Evolutionary conservation across 92 coral and sea anemone genomes (phyloP), one percentile per base, ranked within the genome.

Genomic region (Heteractis magnifica): DNA sequence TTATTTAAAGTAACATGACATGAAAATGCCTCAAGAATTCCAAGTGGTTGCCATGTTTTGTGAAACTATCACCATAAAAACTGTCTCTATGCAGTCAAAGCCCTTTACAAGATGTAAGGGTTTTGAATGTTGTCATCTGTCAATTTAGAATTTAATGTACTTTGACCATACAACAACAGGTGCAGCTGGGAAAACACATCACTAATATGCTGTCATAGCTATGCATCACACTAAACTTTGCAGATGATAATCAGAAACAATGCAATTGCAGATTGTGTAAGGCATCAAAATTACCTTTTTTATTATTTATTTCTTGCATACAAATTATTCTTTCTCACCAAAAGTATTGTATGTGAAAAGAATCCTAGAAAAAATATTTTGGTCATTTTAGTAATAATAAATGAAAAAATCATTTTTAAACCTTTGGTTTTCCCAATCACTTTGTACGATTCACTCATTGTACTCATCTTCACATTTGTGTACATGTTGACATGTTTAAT

Each of bases 401-500:
- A 68, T 68, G 49, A 68, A 68, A 26, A 26, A 68, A 20, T 68
- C 73, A 7, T 68, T 68, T 68, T 20, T 3, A 68, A 21, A n/a
- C 19, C 8, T 18, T 19, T 64, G 10, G 73, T 20, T 68, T 48
- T 8, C 20, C 48, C 49, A 20, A 68, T 68, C 73, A 68, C 23
- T 23, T 68, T 68, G 73, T 68, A 26, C 23, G 49, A n/a, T 20
- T 68, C 73, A 68, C 49, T 26, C 73, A 68, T 68, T 11, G 48
- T 68, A 68, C 49, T 26, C 73, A 68, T 68, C 71, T 81, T 81
- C 77, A 49, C 84, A 79, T 68, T 6, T 59, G 49, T 70, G 56
- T 51, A 68, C 84, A 81, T 81, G 64, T 81, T 53, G 23, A 51
- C 77, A 14, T 50, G 53, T 81, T 81, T 81, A 34, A 81, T 81